phyloP scores from a whole-genome alignment of 2,113 vertebrate species.

The Hypocryptadius cinnamomeus region DNA sequence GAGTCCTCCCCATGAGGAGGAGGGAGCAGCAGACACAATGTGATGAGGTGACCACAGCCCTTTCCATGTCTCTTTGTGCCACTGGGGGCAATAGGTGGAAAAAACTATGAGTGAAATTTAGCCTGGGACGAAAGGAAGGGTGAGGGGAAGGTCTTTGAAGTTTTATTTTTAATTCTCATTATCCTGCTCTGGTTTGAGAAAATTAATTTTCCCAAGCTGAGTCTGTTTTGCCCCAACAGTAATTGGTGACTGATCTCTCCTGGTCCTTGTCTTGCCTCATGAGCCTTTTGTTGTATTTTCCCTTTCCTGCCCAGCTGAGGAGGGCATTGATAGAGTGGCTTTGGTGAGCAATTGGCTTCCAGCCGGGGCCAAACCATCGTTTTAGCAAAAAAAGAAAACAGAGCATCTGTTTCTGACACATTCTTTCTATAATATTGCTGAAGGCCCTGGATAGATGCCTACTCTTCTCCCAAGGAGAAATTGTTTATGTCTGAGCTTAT shows the following conservation, averaged over 20 bases:
- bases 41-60: neutral
- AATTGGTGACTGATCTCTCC: neutral
- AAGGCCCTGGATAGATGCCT: neutral
- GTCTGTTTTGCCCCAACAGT: neutral
- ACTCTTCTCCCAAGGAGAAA: neutral
- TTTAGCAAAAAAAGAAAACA: neutral
- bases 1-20: neutral
- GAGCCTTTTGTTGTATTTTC: neutral
- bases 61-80: neutral
- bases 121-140: neutral
- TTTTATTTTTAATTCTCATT: neutral
- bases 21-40: rapidly evolving
- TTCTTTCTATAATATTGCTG: neutral
- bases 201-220: neutral
- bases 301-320: neutral
- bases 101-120: neutral
- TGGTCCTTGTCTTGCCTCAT: neutral
- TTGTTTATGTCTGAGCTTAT: neutral
- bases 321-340: rapidly evolving
- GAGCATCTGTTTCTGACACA: neutral
- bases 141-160: neutral
- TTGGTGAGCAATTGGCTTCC: neutral
- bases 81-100: neutral
- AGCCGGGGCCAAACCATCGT: neutral
- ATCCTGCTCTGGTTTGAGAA: neutral